Evolutionary conservation across 2,888 invertebrate species (phyloP).

Genomic region (Bursaphelenchus okinawaensis): DNA sequence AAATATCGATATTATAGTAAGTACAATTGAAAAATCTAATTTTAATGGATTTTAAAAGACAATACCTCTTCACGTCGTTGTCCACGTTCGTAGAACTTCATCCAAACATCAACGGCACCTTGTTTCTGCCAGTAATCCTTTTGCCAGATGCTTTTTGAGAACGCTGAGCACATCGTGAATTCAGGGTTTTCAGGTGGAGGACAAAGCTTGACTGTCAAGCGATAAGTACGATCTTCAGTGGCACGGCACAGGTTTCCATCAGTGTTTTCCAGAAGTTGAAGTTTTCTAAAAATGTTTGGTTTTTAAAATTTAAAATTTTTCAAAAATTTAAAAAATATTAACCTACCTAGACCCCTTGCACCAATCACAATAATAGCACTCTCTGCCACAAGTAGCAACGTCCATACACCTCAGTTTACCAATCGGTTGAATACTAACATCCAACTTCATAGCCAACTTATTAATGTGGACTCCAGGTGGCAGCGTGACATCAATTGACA

Average conservation of each 20-base stretch:
- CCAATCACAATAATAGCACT: constrained; percentile 56
- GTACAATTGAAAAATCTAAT: not conserved
- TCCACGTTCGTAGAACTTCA: constrained; percentile 55
- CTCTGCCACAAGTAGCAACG: constrained; percentile 55
- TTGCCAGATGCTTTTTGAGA: constrained; percentile 55
- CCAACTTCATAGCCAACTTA: constrained; percentile 54
- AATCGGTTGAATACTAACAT: constrained; percentile 55
- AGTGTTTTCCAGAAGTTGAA: constrained; percentile 52
- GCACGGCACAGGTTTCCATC: constrained; percentile 54
- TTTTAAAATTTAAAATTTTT: not conserved
- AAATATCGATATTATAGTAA: no score
- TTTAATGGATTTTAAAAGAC: no score
- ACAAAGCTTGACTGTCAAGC: constrained; percentile 44
- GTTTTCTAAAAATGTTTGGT: constrained; percentile 27
- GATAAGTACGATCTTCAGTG: constrained; percentile 51
- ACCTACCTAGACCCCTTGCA: constrained; percentile 36
- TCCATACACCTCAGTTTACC: constrained; percentile 56
- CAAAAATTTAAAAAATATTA: not conserved
- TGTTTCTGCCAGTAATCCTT: constrained; percentile 57
- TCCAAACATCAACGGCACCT: constrained; percentile 57
- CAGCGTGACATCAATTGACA: constrained; percentile 54
- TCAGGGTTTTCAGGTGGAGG: constrained; percentile 56
- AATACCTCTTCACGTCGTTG: not conserved
- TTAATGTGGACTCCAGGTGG: constrained; percentile 55
- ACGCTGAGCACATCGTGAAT: constrained; percentile 55